Percentiles rank a stretch among this genome's conserved stretches.
These are phyloP conservation scores for Mallateleia sp. DNA, from an alignment of 2,888 invertebrate species.

Conservation along the genomic window DNA sequence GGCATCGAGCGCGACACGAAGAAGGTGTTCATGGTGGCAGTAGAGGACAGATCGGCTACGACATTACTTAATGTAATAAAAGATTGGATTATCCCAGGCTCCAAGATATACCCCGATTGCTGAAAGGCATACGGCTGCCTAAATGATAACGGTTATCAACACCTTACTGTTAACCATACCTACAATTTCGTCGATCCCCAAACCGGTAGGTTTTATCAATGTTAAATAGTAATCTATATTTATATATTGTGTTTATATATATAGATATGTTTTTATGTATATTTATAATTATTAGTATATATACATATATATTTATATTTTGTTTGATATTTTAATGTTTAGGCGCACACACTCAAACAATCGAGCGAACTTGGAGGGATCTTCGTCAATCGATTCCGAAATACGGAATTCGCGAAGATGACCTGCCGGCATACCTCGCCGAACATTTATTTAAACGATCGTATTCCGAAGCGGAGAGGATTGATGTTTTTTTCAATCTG, in stretches of 20 bases:
- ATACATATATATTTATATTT: too few relatives aligned
- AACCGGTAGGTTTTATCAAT: neutral
- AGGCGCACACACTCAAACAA: slow-evolving; percentile 13
- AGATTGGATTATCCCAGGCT: slow-evolving; percentile 23
- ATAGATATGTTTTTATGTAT: too few relatives aligned
- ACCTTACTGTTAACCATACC: too few relatives aligned
- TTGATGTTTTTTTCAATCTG: neutral
- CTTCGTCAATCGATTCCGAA: neutral
- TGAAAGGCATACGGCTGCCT: slow-evolving; percentile 8
- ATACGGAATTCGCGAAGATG: neutral
- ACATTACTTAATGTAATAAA: neutral
- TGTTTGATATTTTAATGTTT: too few relatives aligned
- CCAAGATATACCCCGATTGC: neutral
- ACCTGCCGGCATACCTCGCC: neutral
- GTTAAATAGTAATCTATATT: too few relatives aligned
- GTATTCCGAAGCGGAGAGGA: neutral
- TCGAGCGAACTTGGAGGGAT: slow-evolving; percentile 6
- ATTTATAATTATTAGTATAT: too few relatives aligned
- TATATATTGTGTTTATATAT: too few relatives aligned
- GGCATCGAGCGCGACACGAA: slow-evolving; percentile 18
- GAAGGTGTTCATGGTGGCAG: neutral
- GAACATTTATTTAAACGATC: neutral
- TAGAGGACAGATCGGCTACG: slow-evolving; percentile 1
- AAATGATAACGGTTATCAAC: too few relatives aligned
- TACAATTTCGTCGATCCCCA: neutral